phyloP scores from a whole-genome alignment of 2,113 vertebrate species.

The Carassius carassius region DNA sequence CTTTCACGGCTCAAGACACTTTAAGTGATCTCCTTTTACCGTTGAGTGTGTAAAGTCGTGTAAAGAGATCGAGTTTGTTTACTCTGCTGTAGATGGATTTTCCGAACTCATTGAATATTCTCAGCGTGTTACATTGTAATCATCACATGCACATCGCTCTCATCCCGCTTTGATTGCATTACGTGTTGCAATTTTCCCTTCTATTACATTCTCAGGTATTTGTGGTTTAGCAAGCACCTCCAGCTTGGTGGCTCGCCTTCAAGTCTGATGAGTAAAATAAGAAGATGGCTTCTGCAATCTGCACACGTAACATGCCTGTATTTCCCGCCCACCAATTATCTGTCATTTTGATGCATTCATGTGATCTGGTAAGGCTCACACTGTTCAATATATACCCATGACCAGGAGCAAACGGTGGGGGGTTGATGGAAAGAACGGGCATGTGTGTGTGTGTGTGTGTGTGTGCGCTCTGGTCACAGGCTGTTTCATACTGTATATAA shows the following conservation, averaged over 20 bases:
- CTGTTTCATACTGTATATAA: slow-evolving; percentile 23
- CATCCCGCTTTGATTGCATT: slow-evolving; percentile 35
- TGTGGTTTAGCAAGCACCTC: background rate
- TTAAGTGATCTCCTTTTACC: background rate
- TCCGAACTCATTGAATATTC: background rate
- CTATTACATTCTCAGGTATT: slow-evolving; percentile 33
- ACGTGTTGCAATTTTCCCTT: slow-evolving; percentile 44
- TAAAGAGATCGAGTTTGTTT: slow-evolving; percentile 1
- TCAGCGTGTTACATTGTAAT: slow-evolving; percentile 30
- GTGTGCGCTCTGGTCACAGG: slow-evolving; percentile 38
- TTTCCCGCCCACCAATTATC: slow-evolving; percentile 58
- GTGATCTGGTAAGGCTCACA: slow-evolving; percentile 49
- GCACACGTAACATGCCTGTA: slow-evolving; percentile 45
- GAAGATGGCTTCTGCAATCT: slow-evolving; percentile 37
- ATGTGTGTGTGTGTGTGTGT: slow-evolving; percentile 25
- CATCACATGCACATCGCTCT: slow-evolving; percentile 20
- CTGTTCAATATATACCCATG: slow-evolving; percentile 55
- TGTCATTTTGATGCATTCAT: slow-evolving; percentile 63
- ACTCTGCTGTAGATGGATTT: background rate
- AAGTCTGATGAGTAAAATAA: too few species aligned
- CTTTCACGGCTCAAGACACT: background rate
- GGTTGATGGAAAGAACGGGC: background rate
- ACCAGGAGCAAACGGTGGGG: slow-evolving; percentile 42
- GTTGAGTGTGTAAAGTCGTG: background rate
- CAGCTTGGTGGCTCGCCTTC: too few species aligned